Percentiles rank a stretch among this genome's conserved stretches.
phyloP scores from a whole-genome alignment of 2,797 vertebrate genomes.

The Enteromius thamalakanensis region DNA sequence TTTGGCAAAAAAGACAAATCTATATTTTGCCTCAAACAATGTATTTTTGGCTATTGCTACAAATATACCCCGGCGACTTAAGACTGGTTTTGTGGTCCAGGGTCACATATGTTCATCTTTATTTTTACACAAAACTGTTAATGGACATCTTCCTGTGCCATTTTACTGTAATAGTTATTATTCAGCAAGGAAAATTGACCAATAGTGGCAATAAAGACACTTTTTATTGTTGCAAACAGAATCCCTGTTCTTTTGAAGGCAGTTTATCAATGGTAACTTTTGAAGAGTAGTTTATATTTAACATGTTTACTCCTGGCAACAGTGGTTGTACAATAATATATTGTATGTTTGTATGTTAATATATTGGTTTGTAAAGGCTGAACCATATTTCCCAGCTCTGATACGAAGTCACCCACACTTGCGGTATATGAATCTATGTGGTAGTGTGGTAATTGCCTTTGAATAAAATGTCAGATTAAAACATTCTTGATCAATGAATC shows the following conservation, averaged over 20 bases:
- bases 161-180: neutral
- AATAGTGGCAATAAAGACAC: neutral
- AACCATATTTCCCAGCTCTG: too few relatives aligned
- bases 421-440: neutral
- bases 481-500: neutral
- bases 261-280: neutral
- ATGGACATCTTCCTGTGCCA: too few relatives aligned
- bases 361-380: neutral
- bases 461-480: slow-evolving; percentile 17
- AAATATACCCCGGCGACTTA: too few relatives aligned
- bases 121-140: neutral
- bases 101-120: neutral
- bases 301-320: neutral
- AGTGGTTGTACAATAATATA: neutral
- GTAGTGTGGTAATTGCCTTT: neutral
- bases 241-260: neutral
- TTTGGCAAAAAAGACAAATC: too few relatives aligned
- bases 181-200: neutral
- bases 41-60: too few relatives aligned
- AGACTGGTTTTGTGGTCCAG: too few relatives aligned
- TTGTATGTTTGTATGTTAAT: neutral
- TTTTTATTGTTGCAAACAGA: neutral
- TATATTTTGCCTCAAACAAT: too few relatives aligned
- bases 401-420: neutral
- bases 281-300: neutral